A percentile compares a stretch with the other conserved stretches of the same genome.
Conservation (phyloP, 2,888 invertebrate species). For the Choristoneura rosaceana region DNA sequence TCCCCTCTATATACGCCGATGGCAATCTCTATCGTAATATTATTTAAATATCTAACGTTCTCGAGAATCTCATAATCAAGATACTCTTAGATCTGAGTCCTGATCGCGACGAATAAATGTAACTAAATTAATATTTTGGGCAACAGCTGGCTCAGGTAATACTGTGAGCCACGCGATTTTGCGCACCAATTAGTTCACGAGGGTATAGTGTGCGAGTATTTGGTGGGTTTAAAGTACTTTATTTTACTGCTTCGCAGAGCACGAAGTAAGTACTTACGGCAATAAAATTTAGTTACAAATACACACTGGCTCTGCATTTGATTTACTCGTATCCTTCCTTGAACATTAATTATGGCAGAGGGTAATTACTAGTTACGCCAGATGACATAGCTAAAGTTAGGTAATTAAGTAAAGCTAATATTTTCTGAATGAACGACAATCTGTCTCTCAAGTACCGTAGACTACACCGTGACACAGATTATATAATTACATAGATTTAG, state of each 20-base stretch:
- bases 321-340: conserved; percentile 38
- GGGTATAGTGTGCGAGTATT: conserved; percentile 26
- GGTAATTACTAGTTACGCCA: conserved; percentile 58
- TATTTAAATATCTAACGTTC: not conserved
- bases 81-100: not conserved
- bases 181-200: conserved; percentile 37
- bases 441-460: conserved; percentile 63
- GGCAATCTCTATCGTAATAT: not conserved
- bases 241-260: conserved; percentile 26
- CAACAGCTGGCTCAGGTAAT: conserved; percentile 15
- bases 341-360: conserved; percentile 50
- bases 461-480: conserved; percentile 47
- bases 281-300: conserved; percentile 30
- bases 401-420: conserved; percentile 67
- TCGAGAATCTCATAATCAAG: not conserved
- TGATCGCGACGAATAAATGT: not conserved
- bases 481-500: conserved; percentile 31
- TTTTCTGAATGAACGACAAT: conserved; percentile 66
- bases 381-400: conserved; percentile 60
- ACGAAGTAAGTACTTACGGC: conserved; percentile 9
- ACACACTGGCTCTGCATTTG: conserved; percentile 17
- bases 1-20: too few relatives aligned
- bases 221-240: conserved; percentile 28
- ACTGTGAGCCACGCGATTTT: conserved; percentile 21
- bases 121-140: conserved; percentile 13